Conservation (phyloP, 1,140 invertebrate species). For the Marisa cornuarietis region DNA sequence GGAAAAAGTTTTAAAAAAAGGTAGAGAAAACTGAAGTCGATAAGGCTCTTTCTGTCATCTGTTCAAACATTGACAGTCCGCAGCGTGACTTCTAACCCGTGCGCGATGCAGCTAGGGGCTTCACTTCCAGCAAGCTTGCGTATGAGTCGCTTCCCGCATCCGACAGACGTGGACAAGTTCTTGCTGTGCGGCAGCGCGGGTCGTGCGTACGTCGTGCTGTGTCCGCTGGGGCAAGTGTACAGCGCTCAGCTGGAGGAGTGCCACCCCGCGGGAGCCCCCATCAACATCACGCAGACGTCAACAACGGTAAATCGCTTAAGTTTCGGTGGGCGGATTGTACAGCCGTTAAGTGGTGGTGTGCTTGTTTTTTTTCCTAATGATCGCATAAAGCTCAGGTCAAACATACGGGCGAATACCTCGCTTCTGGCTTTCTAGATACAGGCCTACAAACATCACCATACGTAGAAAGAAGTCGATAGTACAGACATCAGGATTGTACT, state of each 20-base stretch:
- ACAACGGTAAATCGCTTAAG: not conserved
- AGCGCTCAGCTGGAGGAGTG: constrained; percentile 23
- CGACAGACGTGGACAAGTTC: constrained; percentile 42
- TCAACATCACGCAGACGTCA: not conserved
- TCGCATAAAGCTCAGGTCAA: not conserved
- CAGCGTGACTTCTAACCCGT: constrained; percentile 1
- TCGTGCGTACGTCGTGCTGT: constrained; percentile 40
- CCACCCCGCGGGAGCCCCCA: not conserved
- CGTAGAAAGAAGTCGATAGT: too few relatives aligned
- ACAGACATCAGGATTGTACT: too few relatives aligned
- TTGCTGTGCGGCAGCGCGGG: constrained; percentile 43
- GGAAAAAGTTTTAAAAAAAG: too few relatives aligned
- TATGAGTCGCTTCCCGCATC: constrained; percentile 34
- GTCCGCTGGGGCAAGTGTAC: constrained; percentile 37
- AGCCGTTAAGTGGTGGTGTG: not conserved
- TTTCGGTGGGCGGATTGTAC: not conserved
- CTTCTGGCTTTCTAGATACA: too few relatives aligned
- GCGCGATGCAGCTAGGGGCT: constrained; percentile 6
- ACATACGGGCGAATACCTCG: not conserved
- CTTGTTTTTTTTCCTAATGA: not conserved
- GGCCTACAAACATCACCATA: too few relatives aligned
- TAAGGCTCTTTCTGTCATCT: too few relatives aligned
- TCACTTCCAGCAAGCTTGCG: constrained; percentile 3
- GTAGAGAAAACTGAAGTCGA: too few relatives aligned
- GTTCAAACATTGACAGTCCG: not conserved